Evolutionary conservation across 1,140 invertebrate species (phyloP).

Genomic region (Aporrectodea caliginosa): DNA sequence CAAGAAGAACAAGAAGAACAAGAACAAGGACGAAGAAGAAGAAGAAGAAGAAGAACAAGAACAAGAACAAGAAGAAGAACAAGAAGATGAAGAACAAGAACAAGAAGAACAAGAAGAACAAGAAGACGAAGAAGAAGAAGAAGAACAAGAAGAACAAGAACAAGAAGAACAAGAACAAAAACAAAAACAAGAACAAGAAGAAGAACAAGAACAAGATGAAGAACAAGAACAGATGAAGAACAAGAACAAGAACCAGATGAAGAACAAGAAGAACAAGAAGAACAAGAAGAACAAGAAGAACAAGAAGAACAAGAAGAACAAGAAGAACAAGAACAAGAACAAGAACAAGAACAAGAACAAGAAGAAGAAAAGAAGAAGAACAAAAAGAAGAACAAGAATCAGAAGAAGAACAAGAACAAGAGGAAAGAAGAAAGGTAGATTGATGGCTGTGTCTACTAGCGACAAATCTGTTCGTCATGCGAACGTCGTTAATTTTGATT

Average conservation of each 20-base stretch:
- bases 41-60: too few relatives aligned
- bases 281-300: conserved; percentile 9
- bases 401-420: neutral
- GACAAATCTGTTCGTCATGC: neutral
- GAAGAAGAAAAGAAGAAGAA: neutral
- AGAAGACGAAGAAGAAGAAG: neutral
- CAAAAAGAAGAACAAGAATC: neutral
- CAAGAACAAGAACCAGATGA: conserved; percentile 16
- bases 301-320: too few relatives aligned
- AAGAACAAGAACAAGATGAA: too few relatives aligned
- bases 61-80: neutral
- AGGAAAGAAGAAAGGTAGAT: neutral
- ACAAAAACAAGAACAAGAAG: too few relatives aligned
- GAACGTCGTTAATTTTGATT: neutral
- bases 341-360: too few relatives aligned
- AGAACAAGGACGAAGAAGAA: too few relatives aligned
- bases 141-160: neutral
- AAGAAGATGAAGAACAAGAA: neutral
- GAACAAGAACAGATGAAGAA: conserved; percentile 26
- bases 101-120: too few relatives aligned
- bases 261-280: conserved; percentile 8
- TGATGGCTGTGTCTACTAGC: too few relatives aligned
- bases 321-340: too few relatives aligned
- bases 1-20: too few relatives aligned
- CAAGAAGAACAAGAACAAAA: conserved; percentile 25